A percentile compares a stretch with the other conserved stretches of the same genome.
phyloP scores from a whole-genome alignment of 1,140 invertebrate genomes.

The Euura saliciscinereae region DNA sequence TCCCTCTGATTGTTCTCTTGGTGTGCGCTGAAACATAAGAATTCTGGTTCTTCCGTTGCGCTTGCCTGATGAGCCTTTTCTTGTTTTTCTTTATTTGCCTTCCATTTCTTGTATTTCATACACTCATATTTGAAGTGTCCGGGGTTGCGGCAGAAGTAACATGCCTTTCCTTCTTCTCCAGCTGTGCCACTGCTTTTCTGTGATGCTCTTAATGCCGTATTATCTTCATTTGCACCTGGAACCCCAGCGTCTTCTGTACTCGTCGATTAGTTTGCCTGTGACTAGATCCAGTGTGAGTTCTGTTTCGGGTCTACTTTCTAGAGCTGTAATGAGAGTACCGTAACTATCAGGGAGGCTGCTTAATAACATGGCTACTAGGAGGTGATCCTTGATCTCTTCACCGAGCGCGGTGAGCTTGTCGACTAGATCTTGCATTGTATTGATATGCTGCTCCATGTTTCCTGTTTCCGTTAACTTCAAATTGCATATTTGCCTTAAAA shows the following conservation, averaged over 20 bases:
- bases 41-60: neutral
- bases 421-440: conserved; percentile 20
- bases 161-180: neutral
- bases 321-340: conserved; percentile 25
- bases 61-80: neutral
- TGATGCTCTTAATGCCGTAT: conserved; percentile 24
- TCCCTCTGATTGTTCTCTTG: neutral
- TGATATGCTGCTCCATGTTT: conserved; percentile 31
- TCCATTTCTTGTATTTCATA: conserved; percentile 21
- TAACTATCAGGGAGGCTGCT: conserved; percentile 28
- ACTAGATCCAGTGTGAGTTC: conserved; percentile 24
- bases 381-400: conserved; percentile 10
- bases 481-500: too few species aligned
- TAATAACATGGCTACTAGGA: conserved; percentile 21
- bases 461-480: conserved; percentile 17
- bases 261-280: conserved; percentile 25
- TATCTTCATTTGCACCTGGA: neutral
- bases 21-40: conserved; percentile 6
- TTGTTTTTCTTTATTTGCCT: conserved; percentile 17
- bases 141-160: conserved; percentile 8
- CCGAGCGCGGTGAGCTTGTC: conserved; percentile 28
- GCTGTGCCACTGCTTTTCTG: conserved; percentile 17
- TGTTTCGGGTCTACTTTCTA: conserved; percentile 23
- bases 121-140: conserved; percentile 16
- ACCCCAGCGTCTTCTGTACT: conserved; percentile 19